Evolutionary conservation across 2,797 vertebrate species (phyloP).

Genomic region (Halcyon leucocephala): DNA sequence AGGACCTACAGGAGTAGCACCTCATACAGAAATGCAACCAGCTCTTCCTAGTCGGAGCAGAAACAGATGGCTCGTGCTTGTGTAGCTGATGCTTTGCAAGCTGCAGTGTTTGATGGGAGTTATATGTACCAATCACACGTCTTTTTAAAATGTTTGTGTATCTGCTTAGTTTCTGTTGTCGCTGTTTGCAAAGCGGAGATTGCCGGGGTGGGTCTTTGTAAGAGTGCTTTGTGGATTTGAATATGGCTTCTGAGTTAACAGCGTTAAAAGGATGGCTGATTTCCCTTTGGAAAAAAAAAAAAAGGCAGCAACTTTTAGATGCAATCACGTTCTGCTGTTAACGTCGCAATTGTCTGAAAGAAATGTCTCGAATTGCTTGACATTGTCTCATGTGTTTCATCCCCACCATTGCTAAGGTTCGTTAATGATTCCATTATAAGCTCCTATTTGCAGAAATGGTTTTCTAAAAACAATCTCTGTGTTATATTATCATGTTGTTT

Average conservation of each 20-base stretch:
- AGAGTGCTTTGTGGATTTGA: neutral
- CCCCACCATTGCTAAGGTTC: slow-evolving; percentile 44
- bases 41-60: neutral
- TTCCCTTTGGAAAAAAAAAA: neutral
- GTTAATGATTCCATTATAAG: slow-evolving; percentile 63
- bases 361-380: slow-evolving; percentile 25
- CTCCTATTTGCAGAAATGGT: slow-evolving; percentile 37
- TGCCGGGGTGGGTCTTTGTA: neutral
- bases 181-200: neutral
- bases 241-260: neutral
- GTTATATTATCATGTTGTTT: slow-evolving; percentile 59
- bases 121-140: neutral
- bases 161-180: neutral
- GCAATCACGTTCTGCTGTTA: neutral
- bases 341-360: slow-evolving; percentile 38
- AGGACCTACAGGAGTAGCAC: neutral
- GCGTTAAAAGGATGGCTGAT: neutral
- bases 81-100: neutral
- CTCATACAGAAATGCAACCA: neutral
- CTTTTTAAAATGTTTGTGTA: neutral
- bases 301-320: neutral
- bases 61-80: neutral
- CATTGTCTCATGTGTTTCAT: neutral
- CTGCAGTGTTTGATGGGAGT: neutral
- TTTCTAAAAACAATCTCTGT: slow-evolving; percentile 51